Conservation (phyloP, 2,113 vertebrate genomes). For the Progne subis region DNA sequence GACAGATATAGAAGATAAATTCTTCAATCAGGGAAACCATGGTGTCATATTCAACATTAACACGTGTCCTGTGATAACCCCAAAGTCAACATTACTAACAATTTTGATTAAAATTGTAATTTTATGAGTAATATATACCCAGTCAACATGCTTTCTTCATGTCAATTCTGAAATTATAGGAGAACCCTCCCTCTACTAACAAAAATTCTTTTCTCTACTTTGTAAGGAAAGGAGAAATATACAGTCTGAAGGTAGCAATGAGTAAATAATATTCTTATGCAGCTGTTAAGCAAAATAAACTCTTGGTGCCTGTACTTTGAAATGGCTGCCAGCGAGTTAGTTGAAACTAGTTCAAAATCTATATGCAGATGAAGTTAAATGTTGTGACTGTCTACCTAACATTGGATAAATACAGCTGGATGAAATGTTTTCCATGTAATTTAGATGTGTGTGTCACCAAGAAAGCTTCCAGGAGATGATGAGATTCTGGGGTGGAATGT, state of each 20-base stretch:
- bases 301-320: background rate
- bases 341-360: background rate
- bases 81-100: conserved; percentile 4
- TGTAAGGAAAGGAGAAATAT: background rate
- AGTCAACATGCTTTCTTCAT: background rate
- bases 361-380: background rate
- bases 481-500: background rate
- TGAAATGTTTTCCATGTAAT: background rate
- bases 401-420: background rate
- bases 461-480: background rate
- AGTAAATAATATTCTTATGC: background rate
- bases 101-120: background rate
- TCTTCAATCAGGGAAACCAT: conserved; percentile 9
- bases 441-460: background rate
- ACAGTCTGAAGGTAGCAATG: background rate
- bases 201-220: background rate
- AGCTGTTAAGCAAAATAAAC: background rate
- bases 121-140: background rate
- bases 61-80: conserved; percentile 20
- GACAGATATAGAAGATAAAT: conserved; percentile 30
- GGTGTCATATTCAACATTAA: conserved; percentile 48
- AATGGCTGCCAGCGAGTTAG: background rate
- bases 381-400: background rate
- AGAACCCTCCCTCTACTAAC: background rate
- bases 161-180: background rate